phyloP scores from a whole-genome alignment of 2,888 invertebrate genomes.

The Tetrapedia diversipes region DNA sequence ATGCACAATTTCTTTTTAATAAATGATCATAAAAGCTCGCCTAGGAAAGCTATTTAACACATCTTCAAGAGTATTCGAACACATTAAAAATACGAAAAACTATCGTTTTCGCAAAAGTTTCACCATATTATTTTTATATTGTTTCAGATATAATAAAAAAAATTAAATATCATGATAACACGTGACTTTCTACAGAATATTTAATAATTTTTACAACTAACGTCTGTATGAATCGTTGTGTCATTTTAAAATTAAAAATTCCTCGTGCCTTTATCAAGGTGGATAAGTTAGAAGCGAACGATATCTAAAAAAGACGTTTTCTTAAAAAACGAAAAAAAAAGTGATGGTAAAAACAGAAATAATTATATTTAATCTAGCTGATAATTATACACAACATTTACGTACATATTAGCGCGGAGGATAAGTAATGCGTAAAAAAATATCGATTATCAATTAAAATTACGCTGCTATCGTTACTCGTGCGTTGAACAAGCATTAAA shows the following conservation, averaged over 20 bases:
- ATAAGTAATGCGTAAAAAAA: constrained; percentile 60
- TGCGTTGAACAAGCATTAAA: constrained; percentile 41
- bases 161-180: constrained; percentile 36
- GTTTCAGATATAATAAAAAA: constrained; percentile 25
- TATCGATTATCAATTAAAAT: constrained; percentile 61
- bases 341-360: constrained; percentile 46
- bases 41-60: constrained; percentile 14
- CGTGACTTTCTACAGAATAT: constrained; percentile 25
- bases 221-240: constrained; percentile 30
- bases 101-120: constrained; percentile 7
- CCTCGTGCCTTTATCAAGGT: constrained; percentile 13
- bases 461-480: constrained; percentile 44
- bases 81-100: constrained; percentile 17
- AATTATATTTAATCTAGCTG: constrained; percentile 49
- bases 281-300: constrained; percentile 31
- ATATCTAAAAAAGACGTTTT: constrained; percentile 40
- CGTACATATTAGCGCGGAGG: constrained; percentile 32
- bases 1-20: constrained; percentile 8
- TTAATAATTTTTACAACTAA: constrained; percentile 31
- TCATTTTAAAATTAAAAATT: constrained; percentile 42
- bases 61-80: constrained; percentile 6
- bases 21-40: constrained; percentile 15
- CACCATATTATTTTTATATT: constrained; percentile 1
- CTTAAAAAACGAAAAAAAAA: constrained; percentile 44
- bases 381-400: constrained; percentile 46